Base-by-base conservation (phyloP, 2,113 vertebrate genomes). In the Peromyscus leucopus region DNA sequence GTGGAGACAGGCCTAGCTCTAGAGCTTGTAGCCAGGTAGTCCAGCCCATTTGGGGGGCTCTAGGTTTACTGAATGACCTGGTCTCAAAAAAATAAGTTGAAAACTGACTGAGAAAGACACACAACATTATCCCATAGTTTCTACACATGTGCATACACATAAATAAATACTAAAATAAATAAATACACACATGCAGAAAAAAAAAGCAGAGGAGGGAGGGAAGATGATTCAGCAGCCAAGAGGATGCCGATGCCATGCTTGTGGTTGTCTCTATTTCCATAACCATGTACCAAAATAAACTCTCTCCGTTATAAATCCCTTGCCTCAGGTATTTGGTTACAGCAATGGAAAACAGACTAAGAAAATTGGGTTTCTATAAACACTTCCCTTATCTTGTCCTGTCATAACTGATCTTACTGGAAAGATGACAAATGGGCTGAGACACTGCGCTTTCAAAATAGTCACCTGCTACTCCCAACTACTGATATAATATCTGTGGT, bases 311-410 rank as follows among this genome's bases (percentile, higher is more conserved):
- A 86, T 86, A 67, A 67, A 33, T 33, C 15, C 5, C 5, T 69
- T 36, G 63, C 36, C 10, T 69, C 33, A 17, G 85, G 67, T 55
- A 71, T 22, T 71, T 33, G 55, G 31, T 71, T 88, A 55, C 6
- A 71, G 65, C 46, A 55, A 69, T 9, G 21, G 19, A 26, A 55
- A 51, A n/a, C 3, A 26, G 10, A 55, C 33, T 69, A 55, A 33
- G 8, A 22, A 67, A 86, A 84, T 11, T 19, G 48, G 26, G 97
- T 86, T 15, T 89, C 69, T 96, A 3, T 88, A 9, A 0, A 87
- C 2, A 48, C 96, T 57, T 51, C 69, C 63, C 76, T 51, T 69
- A 15, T 92, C 24, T 96, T 93, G 11, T 96, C 28, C 2, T 96
- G 28, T 15, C 92, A 59, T 19, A 82, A 57, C 31, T 75, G 72